Evolutionary conservation across 2,797 vertebrate species (phyloP), one percentile per base, ranked within the genome.

Genomic region (Coilia nasus): DNA sequence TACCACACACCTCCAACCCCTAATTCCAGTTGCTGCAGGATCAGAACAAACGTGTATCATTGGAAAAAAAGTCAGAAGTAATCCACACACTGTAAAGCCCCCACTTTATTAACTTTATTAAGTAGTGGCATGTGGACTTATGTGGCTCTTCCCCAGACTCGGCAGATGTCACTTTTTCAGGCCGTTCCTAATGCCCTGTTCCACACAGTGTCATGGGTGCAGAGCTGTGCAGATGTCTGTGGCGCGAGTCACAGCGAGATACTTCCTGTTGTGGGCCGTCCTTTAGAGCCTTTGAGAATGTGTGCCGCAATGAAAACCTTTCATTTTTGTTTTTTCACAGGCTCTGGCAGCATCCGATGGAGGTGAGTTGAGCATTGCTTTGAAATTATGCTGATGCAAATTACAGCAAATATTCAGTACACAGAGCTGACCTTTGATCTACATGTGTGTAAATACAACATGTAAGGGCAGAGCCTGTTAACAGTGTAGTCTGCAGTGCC

Each of bases 341-440:
- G 96, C 95, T 91, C 95, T 97, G 5, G 97, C 98, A 0, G 97
- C 97, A 85, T 99, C 98, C 0, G 98, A 99, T 88, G 98, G 98
- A 97, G 98, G 98, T 99, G 93, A 97, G 97, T 93, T 59, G 83
- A 87, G 84, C 82, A 86, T 88, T 2, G 11, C 19, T 78, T 21
- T 78, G 35, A 23, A 64, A 10, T 64, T 9, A 64, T 64, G 7
- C n/a, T 64, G 6, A 64, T 25, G 60, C 6, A 25, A 64, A 64
- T 25, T 23, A n/a, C 57, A n/a, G 57, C 35, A 35, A 44, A 15
- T 44, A n/a, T 6, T 17, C 17, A 21, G 35, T n/a, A 10, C 7
- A 78, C 15, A 78, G 35, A 10, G 17, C 71, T 21, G 35, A 44
- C 6, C 35, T 44, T 44, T 78, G 17, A 78, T 31, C 50, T 54